A percentile compares a stretch with the other conserved stretches of the same genome.
Conservation (phyloP, 2,113 vertebrate species). For the Pachycephala philippinensis region DNA sequence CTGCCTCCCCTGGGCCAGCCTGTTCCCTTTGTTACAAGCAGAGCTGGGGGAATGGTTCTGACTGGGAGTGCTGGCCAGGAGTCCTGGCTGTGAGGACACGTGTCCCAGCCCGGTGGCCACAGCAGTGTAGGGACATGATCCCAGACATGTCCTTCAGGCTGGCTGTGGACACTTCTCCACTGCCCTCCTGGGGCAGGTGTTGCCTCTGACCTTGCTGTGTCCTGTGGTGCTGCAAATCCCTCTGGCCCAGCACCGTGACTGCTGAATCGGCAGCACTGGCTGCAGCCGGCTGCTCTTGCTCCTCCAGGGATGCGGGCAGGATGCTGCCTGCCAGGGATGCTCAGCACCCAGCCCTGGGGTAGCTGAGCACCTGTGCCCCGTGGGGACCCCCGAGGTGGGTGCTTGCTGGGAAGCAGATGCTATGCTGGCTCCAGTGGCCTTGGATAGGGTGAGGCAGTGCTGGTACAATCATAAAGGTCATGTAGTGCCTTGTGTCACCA, state of each 20-base stretch:
- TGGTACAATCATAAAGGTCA: background rate
- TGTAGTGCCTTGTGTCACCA: background rate
- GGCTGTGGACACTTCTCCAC: background rate
- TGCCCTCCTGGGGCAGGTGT: background rate
- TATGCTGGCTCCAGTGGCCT: background rate
- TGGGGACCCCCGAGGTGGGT: background rate
- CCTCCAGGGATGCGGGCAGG: background rate
- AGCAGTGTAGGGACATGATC: background rate
- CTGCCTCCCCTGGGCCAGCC: background rate
- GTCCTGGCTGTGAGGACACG: accelerated
- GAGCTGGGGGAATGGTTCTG: background rate
- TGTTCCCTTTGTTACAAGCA: background rate
- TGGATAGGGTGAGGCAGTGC: background rate
- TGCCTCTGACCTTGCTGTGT: slow-evolving; percentile 17
- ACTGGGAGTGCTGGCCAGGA: background rate
- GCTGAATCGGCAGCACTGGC: slow-evolving; percentile 34
- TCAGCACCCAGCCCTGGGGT: background rate
- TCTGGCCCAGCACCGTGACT: background rate
- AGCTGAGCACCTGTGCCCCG: background rate
- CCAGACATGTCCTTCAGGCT: background rate
- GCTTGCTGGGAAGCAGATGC: background rate
- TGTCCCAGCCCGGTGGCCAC: background rate
- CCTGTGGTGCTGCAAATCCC: slow-evolving; percentile 24
- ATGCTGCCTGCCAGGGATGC: background rate
- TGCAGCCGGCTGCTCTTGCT: background rate